Conservation (phyloP, 2,113 vertebrate genomes). For the Dromiciops gliroides region DNA sequence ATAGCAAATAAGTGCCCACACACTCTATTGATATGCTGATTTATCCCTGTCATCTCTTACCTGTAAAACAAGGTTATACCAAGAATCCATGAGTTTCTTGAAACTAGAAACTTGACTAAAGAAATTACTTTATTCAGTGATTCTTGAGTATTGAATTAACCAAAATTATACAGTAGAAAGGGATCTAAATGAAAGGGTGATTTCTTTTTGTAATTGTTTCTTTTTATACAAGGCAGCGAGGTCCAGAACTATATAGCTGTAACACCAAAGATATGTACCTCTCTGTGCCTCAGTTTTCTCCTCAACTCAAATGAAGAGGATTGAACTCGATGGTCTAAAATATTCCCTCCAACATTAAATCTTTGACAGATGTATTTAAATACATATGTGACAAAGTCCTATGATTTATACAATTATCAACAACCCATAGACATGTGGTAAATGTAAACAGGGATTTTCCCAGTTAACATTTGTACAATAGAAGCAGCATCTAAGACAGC, state of each 20-base stretch:
- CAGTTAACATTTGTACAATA: background rate
- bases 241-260: background rate
- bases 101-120: background rate
- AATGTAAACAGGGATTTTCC: background rate
- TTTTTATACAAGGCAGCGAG: background rate
- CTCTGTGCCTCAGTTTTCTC: background rate
- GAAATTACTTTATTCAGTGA: background rate
- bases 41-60: background rate
- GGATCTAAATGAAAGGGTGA: background rate
- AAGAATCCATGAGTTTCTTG: background rate
- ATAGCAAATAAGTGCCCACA: background rate
- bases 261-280: background rate
- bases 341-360: background rate
- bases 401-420: background rate
- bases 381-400: too few relatives aligned
- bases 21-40: slow-evolving; percentile 44
- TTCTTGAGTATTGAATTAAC: background rate
- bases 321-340: too few relatives aligned
- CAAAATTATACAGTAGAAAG: background rate
- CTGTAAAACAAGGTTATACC: background rate
- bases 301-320: background rate
- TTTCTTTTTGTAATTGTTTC: background rate
- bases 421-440: background rate
- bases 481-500: background rate
- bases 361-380: background rate